A percentile compares a stretch with the other conserved stretches of the same genome.
phyloP scores from a whole-genome alignment of 2,888 invertebrate genomes.

The Acanthosepion pharaonis region DNA sequence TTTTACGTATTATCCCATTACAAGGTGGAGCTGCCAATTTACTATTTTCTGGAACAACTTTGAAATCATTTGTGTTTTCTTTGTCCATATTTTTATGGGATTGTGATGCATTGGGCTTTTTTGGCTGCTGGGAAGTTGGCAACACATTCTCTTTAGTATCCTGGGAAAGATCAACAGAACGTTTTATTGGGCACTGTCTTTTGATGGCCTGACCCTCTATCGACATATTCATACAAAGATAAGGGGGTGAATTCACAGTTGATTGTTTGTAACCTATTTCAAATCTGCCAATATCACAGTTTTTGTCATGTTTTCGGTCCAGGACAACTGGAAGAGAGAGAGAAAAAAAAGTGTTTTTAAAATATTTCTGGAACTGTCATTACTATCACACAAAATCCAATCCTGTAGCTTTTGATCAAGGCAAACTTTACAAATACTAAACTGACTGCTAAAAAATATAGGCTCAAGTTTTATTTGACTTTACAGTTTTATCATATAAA shows the following conservation, averaged over 20 bases:
- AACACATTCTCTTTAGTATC: neutral
- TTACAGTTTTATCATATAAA: too few species aligned
- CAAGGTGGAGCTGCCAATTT: neutral
- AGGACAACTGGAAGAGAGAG: conserved; percentile 71
- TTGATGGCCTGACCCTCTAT: conserved; percentile 67
- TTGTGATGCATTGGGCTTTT: neutral
- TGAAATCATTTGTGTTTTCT: neutral
- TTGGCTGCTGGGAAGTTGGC: neutral
- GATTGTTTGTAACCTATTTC: conserved; percentile 74
- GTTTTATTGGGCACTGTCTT: conserved; percentile 52
- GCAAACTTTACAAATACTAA: too few species aligned
- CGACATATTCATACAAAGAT: conserved; percentile 73
- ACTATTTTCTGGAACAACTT: neutral
- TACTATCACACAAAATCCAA: too few species aligned
- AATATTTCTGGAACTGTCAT: too few species aligned
- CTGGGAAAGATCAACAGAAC: neutral
- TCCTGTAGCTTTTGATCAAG: too few species aligned
- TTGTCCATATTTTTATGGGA: too few species aligned
- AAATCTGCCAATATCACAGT: conserved; percentile 73
- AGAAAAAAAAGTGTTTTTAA: neutral
- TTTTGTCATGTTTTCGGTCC: conserved; percentile 72
- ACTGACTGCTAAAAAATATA: too few species aligned
- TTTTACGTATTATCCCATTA: neutral
- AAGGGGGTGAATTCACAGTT: conserved; percentile 72
- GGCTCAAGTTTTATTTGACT: too few species aligned